A percentile compares a stretch with the other conserved stretches of the same genome.
Evolutionary conservation across 2,113 vertebrate species (phyloP).

Genomic region (Bubo scandiacus): DNA sequence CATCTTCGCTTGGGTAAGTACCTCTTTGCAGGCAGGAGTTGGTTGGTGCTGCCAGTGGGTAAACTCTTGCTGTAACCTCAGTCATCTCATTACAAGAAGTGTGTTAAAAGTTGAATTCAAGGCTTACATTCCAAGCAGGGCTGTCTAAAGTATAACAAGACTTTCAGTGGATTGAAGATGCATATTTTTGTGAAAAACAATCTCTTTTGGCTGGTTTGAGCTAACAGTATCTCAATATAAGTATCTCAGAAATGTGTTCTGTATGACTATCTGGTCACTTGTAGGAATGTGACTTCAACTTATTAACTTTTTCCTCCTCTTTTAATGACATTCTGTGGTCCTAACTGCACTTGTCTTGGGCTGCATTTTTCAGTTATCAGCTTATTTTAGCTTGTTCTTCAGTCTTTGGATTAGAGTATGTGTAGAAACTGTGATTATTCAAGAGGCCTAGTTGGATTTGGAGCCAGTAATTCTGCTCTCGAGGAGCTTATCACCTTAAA

Average conservation of each 20-base stretch:
- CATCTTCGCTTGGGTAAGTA: neutral
- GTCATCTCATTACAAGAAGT: neutral
- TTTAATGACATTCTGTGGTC: neutral
- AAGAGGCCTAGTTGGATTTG: neutral
- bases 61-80: neutral
- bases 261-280: neutral
- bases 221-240: neutral
- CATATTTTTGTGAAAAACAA: neutral
- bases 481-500: neutral
- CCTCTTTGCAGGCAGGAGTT: neutral
- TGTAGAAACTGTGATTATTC: neutral
- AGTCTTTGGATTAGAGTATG: neutral
- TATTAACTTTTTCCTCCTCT: neutral
- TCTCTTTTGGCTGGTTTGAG: neutral
- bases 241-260: neutral
- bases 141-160: neutral
- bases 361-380: constrained; percentile 20
- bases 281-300: neutral
- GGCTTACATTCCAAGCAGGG: neutral
- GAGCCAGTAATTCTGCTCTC: neutral
- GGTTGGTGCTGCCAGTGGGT: neutral
- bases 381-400: neutral
- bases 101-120: neutral
- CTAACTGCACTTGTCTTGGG: neutral
- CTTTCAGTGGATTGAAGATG: neutral